Evolutionary conservation across 1,140 invertebrate species (phyloP), one percentile per base, ranked within the genome.

Genomic region (Scaptodrosophila lebanonensis): DNA sequence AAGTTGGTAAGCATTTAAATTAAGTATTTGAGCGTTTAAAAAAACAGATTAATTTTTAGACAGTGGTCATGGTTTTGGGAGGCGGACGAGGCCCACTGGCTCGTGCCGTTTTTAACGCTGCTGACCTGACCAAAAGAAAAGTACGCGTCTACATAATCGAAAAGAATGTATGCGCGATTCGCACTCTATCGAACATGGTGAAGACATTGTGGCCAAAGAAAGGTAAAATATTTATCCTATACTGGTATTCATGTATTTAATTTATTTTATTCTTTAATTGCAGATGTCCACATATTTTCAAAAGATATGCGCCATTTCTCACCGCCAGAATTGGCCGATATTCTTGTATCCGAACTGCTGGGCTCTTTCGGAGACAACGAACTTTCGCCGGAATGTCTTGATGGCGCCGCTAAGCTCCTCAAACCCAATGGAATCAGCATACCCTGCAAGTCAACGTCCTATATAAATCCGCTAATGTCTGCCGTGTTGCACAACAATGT

Each of bases 331-430:
- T 91, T 93, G 76, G 96, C 97, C 1, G 98, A 99, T 88, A 97
- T 99, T 59, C 88, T 99, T 20, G 94, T 99, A 1, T 99, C 97
- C 6, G 98, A 99, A 89, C 88, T 99, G 11, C 89, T 99, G 5
- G 93, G 98, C 3, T 99, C 98, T 6, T 99, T 99, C 90, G 97
- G 97, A 12, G 98, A 99, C 86, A 99, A 99, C 88, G 98, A 99
- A 89, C 90, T 99, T 1, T 98, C 96, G 1, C 98, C 98, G 0
- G 98, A 99, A 88, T 99, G 98, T 89, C 89, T 99, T 8, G 97
- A 99, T 89, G 97, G 97, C 3, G 97, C 96, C 8, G 92, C 97
- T 70, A 91, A 92, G 32, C 94, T 97, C 64, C 87, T 99, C 0
- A 97, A 95, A 89, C 91, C 92, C 35, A 93, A 93, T 89, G 97